Conservation (phyloP, 2,113 vertebrate species). For the Sterrhoptilus dennistouni region DNA sequence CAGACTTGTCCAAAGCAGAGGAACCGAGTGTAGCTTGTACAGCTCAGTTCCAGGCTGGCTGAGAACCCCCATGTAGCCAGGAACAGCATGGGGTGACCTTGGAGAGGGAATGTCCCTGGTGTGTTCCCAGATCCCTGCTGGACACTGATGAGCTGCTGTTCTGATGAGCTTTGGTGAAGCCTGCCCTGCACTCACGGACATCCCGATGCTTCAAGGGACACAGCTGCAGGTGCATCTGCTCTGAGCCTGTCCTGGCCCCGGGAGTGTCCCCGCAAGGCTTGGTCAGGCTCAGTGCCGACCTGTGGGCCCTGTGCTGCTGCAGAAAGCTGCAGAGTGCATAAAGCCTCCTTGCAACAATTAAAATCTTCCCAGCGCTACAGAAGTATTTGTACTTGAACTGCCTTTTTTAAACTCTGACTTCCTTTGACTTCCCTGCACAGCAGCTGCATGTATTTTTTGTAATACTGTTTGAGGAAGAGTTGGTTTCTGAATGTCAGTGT, state of each 20-base stretch:
- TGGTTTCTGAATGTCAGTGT: not conserved
- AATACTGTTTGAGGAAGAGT: not conserved
- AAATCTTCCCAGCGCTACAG: not conserved
- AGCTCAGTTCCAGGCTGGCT: rapidly evolving
- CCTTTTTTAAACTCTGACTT: not conserved
- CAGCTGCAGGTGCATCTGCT: not conserved
- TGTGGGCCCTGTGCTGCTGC: not conserved
- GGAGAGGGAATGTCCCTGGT: rapidly evolving
- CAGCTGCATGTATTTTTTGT: not conserved
- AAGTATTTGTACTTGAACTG: not conserved
- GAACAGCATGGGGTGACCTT: too few relatives aligned
- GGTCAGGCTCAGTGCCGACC: not conserved
- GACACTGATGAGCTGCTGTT: too few relatives aligned
- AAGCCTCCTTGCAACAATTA: not conserved
- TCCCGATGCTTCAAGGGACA: rapidly evolving
- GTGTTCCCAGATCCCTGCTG: rapidly evolving
- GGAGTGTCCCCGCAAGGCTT: not conserved
- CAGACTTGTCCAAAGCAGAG: not conserved
- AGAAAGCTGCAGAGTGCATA: not conserved
- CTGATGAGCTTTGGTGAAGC: not conserved
- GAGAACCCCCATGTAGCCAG: not conserved
- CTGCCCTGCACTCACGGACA: not conserved
- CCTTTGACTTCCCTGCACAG: not conserved
- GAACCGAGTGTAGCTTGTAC: rapidly evolving
- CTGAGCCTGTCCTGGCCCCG: not conserved